Conservation (phyloP, 2,797 vertebrate genomes). For the Notolepis coatsorum region DNA sequence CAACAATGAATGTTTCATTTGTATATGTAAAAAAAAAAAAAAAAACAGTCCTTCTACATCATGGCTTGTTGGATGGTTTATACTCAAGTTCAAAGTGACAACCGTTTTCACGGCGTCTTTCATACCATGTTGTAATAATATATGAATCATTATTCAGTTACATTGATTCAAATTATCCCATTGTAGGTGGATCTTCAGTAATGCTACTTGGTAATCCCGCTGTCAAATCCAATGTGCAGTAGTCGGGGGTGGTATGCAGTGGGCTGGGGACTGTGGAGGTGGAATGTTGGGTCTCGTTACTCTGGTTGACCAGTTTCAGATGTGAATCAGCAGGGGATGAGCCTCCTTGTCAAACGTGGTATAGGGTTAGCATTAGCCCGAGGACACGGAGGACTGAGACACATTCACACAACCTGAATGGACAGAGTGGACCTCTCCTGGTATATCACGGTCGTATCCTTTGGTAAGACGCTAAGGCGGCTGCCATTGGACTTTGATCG, state of each 20-base stretch:
- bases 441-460: no score
- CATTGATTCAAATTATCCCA: constrained; percentile 42
- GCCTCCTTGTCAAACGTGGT: neutral
- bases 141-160: constrained; percentile 40
- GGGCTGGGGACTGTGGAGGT: neutral
- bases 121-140: constrained; percentile 26
- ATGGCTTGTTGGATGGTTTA: constrained; percentile 41
- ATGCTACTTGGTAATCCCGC: constrained; percentile 34
- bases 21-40: neutral
- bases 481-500: no score
- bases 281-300: neutral
- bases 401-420: no score
- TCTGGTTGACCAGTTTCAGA: constrained; percentile 5
- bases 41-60: constrained; percentile 29
- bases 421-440: no score
- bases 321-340: neutral
- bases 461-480: no score
- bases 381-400: no score
- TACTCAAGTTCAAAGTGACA: constrained; percentile 50
- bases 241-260: neutral
- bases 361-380: neutral
- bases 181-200: constrained; percentile 34
- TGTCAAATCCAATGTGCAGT: constrained; percentile 3
- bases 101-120: constrained; percentile 25
- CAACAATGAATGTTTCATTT: constrained; percentile 55